These are phyloP conservation scores for Liposcelis brunnea DNA, from an alignment of 2,888 invertebrate genomes.

Conservation along the genomic window DNA sequence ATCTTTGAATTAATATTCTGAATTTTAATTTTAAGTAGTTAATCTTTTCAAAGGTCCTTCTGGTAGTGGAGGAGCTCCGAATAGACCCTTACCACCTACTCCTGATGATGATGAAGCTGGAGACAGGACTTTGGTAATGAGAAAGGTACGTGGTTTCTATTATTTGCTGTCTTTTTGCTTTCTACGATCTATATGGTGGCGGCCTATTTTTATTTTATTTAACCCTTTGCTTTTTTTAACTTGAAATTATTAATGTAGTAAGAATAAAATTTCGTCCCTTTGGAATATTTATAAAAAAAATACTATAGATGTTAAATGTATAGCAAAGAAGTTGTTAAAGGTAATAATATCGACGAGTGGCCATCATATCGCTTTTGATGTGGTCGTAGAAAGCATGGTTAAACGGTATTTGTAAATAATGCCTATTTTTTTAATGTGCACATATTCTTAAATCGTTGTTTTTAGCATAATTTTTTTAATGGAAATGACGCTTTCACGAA, in stretches of 20 bases:
- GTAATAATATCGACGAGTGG: not conserved
- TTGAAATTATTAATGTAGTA: too few relatives aligned
- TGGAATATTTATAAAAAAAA: too few relatives aligned
- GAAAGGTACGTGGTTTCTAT: conserved; percentile 54
- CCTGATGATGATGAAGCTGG: conserved; percentile 80
- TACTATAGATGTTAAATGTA: too few relatives aligned
- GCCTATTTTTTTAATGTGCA: conserved; percentile 8
- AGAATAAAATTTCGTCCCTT: too few relatives aligned
- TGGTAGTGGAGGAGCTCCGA: conserved; percentile 54
- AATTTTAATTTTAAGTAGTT: not conserved
- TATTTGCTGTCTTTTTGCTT: too few relatives aligned
- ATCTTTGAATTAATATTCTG: not conserved
- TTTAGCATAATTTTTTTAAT: conserved; percentile 14
- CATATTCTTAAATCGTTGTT: conserved; percentile 10
- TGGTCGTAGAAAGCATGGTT: not conserved
- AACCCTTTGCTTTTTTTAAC: conserved; percentile 19
- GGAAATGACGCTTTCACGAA: conserved; percentile 9
- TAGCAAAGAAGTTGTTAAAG: too few relatives aligned
- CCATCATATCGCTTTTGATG: conserved; percentile 1
- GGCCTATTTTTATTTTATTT: conserved; percentile 22
- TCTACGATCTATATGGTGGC: too few relatives aligned
- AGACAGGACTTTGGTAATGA: conserved; percentile 80
- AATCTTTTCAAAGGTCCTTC: conserved; percentile 16
- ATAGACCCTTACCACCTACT: conserved; percentile 84
- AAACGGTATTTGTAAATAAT: too few relatives aligned